A percentile compares a stretch with the other conserved stretches of the same genome.
Conservation (phyloP, 35 echinoderm and acorn worm genomes). For the Patiria miniata region DNA sequence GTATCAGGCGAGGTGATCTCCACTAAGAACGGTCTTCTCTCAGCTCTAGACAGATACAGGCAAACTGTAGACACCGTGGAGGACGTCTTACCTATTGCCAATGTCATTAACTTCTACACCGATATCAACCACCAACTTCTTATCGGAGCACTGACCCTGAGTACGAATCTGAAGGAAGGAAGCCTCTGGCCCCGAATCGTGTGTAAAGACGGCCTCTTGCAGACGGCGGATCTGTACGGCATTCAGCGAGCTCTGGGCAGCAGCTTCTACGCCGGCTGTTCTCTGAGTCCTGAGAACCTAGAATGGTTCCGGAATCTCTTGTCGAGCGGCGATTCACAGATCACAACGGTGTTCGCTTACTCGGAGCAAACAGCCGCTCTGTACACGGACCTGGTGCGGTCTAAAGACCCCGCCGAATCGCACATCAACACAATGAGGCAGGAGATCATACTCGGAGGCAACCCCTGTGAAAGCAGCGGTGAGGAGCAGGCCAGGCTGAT, state of each 20-base stretch:
- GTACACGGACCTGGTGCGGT: neutral
- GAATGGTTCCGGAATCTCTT: conserved; percentile 44
- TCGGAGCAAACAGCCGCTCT: neutral
- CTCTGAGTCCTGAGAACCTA: neutral
- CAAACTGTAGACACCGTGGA: neutral
- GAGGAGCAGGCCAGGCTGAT: neutral
- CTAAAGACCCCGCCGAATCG: neutral
- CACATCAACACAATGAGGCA: conserved; percentile 18
- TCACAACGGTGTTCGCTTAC: conserved; percentile 17
- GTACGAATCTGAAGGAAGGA: neutral
- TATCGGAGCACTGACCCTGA: neutral
- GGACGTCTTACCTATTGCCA: neutral
- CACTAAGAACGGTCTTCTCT: neutral
- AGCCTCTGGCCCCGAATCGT: conserved; percentile 25
- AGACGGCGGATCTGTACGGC: conserved; percentile 37
- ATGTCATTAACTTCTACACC: conserved; percentile 40
- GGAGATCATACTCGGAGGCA: conserved; percentile 8
- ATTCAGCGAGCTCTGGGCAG: conserved; percentile 54
- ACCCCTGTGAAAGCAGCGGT: conserved; percentile 38
- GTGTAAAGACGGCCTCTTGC: conserved; percentile 41
- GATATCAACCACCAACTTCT: conserved; percentile 34
- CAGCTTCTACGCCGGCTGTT: conserved; percentile 30
- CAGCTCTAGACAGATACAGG: neutral
- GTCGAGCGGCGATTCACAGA: conserved; percentile 3
- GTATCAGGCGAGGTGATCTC: neutral